A percentile compares a stretch with the other conserved stretches of the same genome.
Conservation (phyloP, 2,797 vertebrate species). For the Sphaeramia orbicularis region DNA sequence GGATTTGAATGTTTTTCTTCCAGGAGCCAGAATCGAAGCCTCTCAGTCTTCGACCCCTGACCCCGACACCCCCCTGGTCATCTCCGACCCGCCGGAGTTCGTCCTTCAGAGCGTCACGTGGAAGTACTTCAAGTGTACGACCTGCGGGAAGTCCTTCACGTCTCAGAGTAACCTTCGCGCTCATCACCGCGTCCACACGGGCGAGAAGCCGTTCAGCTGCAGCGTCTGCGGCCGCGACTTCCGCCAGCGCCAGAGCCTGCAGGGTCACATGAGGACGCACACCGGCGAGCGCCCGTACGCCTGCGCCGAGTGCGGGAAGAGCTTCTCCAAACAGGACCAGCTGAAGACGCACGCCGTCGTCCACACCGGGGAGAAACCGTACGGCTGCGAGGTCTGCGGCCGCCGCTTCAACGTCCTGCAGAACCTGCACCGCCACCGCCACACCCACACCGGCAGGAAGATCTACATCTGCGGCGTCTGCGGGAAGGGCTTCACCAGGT, state of each 20-base stretch:
- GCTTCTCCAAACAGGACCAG: constrained; percentile 78
- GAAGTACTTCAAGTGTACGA: constrained; percentile 59
- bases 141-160: constrained; percentile 77
- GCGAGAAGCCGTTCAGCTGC: constrained; percentile 76
- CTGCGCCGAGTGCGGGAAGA: constrained; percentile 78
- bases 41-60: constrained; percentile 7
- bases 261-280: constrained; percentile 73
- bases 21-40: constrained; percentile 59
- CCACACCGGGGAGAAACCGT: constrained; percentile 80
- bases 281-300: constrained; percentile 70
- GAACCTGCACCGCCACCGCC: constrained; percentile 81
- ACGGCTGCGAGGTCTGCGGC: constrained; percentile 76
- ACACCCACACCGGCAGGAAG: constrained; percentile 76
- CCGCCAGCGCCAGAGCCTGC: constrained; percentile 74
- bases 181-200: constrained; percentile 71
- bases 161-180: constrained; percentile 70
- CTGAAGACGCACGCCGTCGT: constrained; percentile 80
- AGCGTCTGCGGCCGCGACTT: constrained; percentile 70
- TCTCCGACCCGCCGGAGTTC: background rate
- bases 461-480: constrained; percentile 76
- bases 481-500: constrained; percentile 82
- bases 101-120: constrained; percentile 44
- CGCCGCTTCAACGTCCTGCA: constrained; percentile 82
- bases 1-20: background rate
- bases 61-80: background rate